Evolutionary conservation across 1,140 invertebrate genomes (phyloP).

Genomic region (Pachypsylla venusta): DNA sequence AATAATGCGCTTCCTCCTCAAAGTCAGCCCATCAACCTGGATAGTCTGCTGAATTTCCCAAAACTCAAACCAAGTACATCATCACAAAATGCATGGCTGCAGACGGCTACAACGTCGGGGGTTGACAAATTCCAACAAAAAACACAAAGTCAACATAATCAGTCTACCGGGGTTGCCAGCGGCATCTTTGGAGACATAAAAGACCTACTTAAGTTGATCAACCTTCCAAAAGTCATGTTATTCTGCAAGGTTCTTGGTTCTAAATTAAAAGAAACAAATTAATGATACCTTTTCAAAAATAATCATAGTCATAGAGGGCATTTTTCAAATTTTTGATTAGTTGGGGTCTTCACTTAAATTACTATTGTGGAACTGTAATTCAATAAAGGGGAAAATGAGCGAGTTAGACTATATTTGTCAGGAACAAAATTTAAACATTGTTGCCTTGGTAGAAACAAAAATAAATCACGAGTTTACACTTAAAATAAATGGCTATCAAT

Average conservation of each 20-base stretch:
- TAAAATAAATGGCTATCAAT: neutral
- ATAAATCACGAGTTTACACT: neutral
- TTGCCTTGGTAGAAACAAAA: neutral
- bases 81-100: no score
- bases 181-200: no score
- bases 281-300: neutral
- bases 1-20: no score
- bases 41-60: no score
- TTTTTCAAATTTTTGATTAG: neutral
- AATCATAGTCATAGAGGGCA: neutral
- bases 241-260: neutral
- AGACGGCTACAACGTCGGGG: no score
- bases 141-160: no score
- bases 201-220: neutral
- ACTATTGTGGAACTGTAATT: neutral
- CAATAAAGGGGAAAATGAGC: neutral
- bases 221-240: neutral
- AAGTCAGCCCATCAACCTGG: no score
- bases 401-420: neutral
- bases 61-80: no score
- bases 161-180: no score
- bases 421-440: neutral
- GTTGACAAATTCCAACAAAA: no score
- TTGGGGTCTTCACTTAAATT: neutral
- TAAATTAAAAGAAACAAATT: neutral